Conservation (phyloP, 2,888 invertebrate genomes). For the Octodonta nipae region DNA sequence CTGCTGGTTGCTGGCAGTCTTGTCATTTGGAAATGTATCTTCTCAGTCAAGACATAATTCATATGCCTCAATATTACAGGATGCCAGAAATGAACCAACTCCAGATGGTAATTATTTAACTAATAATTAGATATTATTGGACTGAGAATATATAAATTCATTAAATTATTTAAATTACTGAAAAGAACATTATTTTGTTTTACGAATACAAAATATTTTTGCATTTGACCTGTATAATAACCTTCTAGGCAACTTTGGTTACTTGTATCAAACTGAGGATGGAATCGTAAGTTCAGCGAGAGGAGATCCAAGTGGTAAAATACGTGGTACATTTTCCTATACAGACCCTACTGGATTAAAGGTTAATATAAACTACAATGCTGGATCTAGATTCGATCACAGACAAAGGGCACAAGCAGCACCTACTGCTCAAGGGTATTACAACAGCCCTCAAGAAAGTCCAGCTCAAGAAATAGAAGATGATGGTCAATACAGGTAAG, state of each 20-base stretch:
- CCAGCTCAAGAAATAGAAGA: conserved; percentile 7
- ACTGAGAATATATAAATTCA: too few relatives aligned
- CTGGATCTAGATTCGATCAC: conserved; percentile 24
- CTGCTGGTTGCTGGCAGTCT: too few relatives aligned
- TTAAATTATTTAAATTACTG: too few relatives aligned
- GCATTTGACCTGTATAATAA: too few relatives aligned
- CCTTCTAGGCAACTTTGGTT: conserved; percentile 21
- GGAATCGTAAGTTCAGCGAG: conserved; percentile 33
- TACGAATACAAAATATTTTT: too few relatives aligned
- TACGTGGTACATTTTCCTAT: conserved; percentile 34
- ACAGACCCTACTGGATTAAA: conserved; percentile 35
- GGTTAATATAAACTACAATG: conserved; percentile 35
- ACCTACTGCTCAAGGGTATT: conserved; percentile 5
- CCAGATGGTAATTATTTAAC: conserved; percentile 25
- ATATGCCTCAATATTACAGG: conserved; percentile 29
- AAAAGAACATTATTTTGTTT: too few relatives aligned
- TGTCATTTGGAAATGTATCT: too few relatives aligned
- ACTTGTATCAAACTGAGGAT: conserved; percentile 34
- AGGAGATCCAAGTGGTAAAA: conserved; percentile 30
- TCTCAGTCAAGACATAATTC: conserved; percentile 21
- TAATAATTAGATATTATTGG: too few relatives aligned
- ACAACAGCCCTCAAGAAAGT: conserved; percentile 8
- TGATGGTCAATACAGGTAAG: conserved; percentile 1
- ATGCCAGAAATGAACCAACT: conserved; percentile 31
- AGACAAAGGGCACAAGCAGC: conserved; percentile 6